Conservation (phyloP, 2,888 invertebrate species). For the Carpatolechia fugitivella region DNA sequence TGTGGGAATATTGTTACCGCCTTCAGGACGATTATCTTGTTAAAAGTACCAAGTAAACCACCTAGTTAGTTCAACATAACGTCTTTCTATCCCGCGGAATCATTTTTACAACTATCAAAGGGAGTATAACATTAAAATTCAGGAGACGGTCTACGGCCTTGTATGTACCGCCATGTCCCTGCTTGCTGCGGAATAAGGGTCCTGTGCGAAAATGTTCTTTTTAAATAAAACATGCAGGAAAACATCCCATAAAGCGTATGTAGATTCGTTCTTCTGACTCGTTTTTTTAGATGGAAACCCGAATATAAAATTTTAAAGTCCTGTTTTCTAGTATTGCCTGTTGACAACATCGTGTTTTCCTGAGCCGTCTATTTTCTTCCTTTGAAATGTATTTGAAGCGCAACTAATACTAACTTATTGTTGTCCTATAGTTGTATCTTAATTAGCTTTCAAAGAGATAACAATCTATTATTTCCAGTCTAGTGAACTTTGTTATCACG, state of each 20-base stretch:
- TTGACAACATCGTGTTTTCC: neutral
- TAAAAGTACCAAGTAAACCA: no score
- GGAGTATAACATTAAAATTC: slow-evolving; percentile 70
- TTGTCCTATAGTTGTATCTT: slow-evolving; percentile 5
- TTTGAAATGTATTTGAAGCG: no score
- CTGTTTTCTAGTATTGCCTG: neutral
- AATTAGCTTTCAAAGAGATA: slow-evolving; percentile 5
- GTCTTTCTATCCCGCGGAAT: slow-evolving; percentile 49
- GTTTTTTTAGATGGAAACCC: slow-evolving; percentile 14
- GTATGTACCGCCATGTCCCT: slow-evolving; percentile 55
- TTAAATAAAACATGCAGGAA: slow-evolving; percentile 49
- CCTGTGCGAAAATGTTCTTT: slow-evolving; percentile 39
- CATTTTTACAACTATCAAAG: slow-evolving; percentile 72
- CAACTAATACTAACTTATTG: no score
- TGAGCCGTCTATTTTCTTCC: no score
- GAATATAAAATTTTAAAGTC: slow-evolving; percentile 12
- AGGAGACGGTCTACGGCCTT: slow-evolving; percentile 64
- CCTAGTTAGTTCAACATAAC: slow-evolving; percentile 10
- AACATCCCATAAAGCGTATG: slow-evolving; percentile 45
- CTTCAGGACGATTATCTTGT: no score
- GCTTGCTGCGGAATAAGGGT: slow-evolving; percentile 38
- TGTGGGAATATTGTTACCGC: no score
- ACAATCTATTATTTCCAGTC: neutral
- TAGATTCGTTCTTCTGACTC: slow-evolving; percentile 26
- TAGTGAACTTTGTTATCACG: neutral